Conservation (phyloP, 1,140 invertebrate genomes). For the Cyphomyrmex costatus region DNA sequence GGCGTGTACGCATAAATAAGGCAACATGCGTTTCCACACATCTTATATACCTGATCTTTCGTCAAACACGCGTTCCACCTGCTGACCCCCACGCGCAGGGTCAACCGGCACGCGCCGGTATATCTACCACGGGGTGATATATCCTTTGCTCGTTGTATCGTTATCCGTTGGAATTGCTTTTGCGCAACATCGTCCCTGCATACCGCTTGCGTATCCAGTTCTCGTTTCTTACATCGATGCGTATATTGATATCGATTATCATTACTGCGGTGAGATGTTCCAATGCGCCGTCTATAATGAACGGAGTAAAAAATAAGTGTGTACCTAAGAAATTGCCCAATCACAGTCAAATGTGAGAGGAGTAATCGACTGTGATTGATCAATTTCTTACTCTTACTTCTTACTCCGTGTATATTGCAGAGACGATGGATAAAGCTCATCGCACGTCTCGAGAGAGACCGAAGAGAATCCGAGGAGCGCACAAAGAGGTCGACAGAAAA, state of each 20-base stretch:
- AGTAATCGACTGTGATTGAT: no score
- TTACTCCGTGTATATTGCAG: no score
- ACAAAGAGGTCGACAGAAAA: no score
- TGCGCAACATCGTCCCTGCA: not conserved
- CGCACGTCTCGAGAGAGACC: no score
- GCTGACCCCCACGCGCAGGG: constrained; percentile 53
- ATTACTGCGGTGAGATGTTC: not conserved
- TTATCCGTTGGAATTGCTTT: constrained; percentile 26
- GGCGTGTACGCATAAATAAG: constrained; percentile 50
- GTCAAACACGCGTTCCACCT: constrained; percentile 63
- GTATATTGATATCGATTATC: not conserved
- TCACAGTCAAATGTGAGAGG: no score
- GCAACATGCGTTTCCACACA: constrained; percentile 30
- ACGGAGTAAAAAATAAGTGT: no score
- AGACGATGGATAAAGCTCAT: no score
- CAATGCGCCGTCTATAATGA: no score
- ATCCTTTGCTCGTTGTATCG: constrained; percentile 11
- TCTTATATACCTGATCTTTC: constrained; percentile 47
- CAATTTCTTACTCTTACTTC: no score
- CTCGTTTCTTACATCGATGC: not conserved
- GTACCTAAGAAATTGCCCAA: no score
- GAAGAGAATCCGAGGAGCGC: no score
- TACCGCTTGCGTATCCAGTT: not conserved
- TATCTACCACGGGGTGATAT: constrained; percentile 55
- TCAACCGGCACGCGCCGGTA: constrained; percentile 67